Conservation (phyloP, 2,113 vertebrate genomes). For the Corythaixoides concolor region DNA sequence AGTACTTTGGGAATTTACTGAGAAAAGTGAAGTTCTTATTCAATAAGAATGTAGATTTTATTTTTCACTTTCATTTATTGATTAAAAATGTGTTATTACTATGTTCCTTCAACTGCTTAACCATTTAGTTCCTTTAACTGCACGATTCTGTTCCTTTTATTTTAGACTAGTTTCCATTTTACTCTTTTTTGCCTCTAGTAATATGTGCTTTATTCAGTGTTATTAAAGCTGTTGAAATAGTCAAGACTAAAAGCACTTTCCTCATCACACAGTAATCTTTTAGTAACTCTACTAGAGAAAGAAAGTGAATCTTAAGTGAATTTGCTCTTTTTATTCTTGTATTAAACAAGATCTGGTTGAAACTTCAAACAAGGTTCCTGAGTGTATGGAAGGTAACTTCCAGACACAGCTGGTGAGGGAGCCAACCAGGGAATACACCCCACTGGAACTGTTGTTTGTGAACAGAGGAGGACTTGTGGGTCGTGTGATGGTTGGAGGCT, state of each 20-base stretch:
- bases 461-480: not conserved
- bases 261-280: not conserved
- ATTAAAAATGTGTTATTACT: not conserved
- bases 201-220: not conserved
- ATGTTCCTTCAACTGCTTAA: not conserved
- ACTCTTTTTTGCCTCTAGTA: not conserved
- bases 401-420: not conserved
- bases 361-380: not conserved
- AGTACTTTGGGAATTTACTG: not conserved
- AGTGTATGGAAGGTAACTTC: not conserved
- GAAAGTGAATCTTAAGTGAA: not conserved
- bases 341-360: not conserved
- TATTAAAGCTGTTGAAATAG: not conserved
- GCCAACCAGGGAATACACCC: not conserved
- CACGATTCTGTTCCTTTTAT: not conserved
- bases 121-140: not conserved
- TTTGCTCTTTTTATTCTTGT: not conserved
- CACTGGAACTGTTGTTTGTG: not conserved
- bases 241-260: not conserved
- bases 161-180: not conserved
- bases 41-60: not conserved
- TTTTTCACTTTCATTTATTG: not conserved
- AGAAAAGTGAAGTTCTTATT: not conserved
- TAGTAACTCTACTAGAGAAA: not conserved
- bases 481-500: not conserved